Evolutionary conservation across 2,113 vertebrate genomes (phyloP).

Genomic region (Neoarius graeffei): DNA sequence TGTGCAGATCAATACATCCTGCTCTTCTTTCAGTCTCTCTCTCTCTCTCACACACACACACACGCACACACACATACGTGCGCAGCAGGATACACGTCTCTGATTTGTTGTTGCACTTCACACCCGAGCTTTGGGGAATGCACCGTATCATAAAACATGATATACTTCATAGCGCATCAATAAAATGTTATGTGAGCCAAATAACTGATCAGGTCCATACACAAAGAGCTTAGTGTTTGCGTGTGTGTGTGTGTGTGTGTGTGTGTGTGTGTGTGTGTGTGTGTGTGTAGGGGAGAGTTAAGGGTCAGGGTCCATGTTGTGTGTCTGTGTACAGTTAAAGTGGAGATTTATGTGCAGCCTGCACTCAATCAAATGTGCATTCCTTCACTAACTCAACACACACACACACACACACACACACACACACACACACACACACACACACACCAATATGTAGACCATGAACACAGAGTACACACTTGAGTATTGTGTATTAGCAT

Average conservation of each 20-base stretch:
- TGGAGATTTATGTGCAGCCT: slow-evolving; percentile 79
- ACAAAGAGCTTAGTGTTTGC: slow-evolving; percentile 38
- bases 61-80: background rate
- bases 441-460: slow-evolving; percentile 51
- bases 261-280: slow-evolving; percentile 48
- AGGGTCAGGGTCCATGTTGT: slow-evolving; percentile 70
- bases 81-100: slow-evolving; percentile 27
- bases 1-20: slow-evolving; percentile 50
- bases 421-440: slow-evolving; percentile 27
- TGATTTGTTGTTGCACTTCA: slow-evolving; percentile 52
- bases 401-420: slow-evolving; percentile 58
- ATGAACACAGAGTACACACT: slow-evolving; percentile 30
- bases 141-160: slow-evolving; percentile 44
- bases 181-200: slow-evolving; percentile 49
- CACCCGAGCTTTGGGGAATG: slow-evolving; percentile 44
- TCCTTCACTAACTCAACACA: slow-evolving; percentile 76
- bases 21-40: slow-evolving; percentile 29
- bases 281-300: slow-evolving; percentile 43
- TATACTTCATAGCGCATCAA: slow-evolving; percentile 41
- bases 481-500: slow-evolving; percentile 29
- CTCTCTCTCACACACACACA: slow-evolving; percentile 16
- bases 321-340: slow-evolving; percentile 77
- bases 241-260: slow-evolving; percentile 61
- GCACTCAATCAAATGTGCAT: slow-evolving; percentile 79
- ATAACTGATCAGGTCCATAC: slow-evolving; percentile 43